These are phyloP conservation scores for Macroglossus sobrinus DNA, from an alignment of 2,113 vertebrate genomes.

Conservation along the genomic window DNA sequence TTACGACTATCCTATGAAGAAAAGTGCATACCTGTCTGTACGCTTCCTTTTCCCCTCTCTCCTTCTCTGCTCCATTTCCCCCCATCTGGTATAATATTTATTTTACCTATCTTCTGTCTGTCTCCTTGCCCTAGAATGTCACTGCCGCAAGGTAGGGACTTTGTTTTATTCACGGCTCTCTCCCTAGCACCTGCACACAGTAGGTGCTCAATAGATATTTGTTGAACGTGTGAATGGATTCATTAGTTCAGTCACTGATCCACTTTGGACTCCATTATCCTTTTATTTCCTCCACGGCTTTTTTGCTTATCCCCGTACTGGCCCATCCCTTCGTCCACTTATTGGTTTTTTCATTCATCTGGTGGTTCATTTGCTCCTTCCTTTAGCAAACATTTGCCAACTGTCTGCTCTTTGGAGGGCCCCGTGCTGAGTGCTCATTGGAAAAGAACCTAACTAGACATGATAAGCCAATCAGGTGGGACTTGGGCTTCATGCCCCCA, in stretches of 20 bases:
- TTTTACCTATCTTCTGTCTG: background rate
- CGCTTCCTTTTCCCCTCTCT: background rate
- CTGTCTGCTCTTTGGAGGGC: background rate
- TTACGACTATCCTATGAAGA: fast-evolving
- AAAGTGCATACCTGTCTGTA: background rate
- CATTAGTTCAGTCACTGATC: fast-evolving
- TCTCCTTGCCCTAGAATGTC: background rate
- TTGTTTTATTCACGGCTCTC: fast-evolving
- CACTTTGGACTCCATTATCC: fast-evolving
- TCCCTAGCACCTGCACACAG: background rate
- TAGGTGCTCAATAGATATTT: too few relatives aligned
- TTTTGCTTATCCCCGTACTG: too few relatives aligned
- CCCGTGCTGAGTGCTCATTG: fast-evolving
- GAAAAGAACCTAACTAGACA: background rate
- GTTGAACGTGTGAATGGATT: background rate
- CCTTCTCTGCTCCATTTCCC: background rate
- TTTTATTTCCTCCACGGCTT: background rate
- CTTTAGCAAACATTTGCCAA: background rate
- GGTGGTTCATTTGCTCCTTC: background rate
- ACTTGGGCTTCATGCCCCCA: fast-evolving
- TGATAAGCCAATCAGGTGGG: background rate
- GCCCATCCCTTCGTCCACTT: background rate
- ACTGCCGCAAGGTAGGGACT: background rate
- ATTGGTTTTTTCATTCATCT: background rate
- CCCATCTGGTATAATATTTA: background rate